These are phyloP conservation scores for Takifugu ocellatus DNA, from an alignment of 2,797 vertebrate species.

Conservation along the genomic window DNA sequence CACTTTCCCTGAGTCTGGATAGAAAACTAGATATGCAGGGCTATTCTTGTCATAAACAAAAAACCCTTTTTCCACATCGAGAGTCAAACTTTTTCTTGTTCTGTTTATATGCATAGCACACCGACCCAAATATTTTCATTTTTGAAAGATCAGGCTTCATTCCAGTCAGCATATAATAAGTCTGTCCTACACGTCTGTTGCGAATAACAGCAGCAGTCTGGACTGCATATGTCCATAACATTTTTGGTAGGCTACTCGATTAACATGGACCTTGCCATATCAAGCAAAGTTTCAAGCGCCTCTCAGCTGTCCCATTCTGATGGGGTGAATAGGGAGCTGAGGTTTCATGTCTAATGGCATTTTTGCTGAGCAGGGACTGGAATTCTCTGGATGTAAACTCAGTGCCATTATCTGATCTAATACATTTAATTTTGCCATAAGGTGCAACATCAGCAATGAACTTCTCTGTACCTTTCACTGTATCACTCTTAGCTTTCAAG, in stretches of 20 bases:
- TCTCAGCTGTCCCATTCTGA: constrained; percentile 1
- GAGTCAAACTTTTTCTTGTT: background rate
- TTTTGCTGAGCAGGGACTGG: background rate
- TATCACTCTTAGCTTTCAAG: background rate
- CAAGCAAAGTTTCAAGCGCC: background rate
- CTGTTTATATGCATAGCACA: background rate
- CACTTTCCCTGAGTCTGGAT: constrained; percentile 1
- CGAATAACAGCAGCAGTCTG: background rate
- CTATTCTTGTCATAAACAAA: constrained; percentile 3
- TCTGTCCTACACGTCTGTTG: background rate
- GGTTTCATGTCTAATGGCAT: background rate
- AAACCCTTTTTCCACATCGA: background rate
- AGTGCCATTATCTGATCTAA: background rate
- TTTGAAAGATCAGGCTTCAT: background rate
- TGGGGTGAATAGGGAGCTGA: too few species aligned
- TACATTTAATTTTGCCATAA: background rate
- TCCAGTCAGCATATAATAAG: background rate
- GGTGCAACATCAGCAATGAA: background rate
- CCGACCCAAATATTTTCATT: background rate
- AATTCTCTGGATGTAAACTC: background rate
- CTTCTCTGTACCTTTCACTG: too few species aligned
- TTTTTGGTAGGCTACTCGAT: background rate
- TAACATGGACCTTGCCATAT: constrained; percentile 2
- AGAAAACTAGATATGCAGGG: background rate
- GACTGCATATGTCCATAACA: background rate